These are phyloP conservation scores for Lasioglossum leucozonium DNA, from an alignment of 2,888 invertebrate species.

Conservation along the genomic window DNA sequence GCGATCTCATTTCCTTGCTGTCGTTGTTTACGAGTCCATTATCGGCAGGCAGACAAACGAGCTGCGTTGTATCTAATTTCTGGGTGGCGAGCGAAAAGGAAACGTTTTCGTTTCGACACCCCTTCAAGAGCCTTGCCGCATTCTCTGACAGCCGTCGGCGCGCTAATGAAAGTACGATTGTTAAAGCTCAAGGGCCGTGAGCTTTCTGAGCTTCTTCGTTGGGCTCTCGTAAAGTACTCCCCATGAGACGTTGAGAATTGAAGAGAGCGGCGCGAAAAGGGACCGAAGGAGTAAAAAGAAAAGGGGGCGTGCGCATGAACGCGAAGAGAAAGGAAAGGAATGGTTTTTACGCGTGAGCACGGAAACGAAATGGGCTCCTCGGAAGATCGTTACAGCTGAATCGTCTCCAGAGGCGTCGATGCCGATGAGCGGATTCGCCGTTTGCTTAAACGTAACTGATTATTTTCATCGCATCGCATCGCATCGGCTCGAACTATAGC, in stretches of 20 bases:
- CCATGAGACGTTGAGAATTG: conserved; percentile 68
- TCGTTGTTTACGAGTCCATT: conserved; percentile 50
- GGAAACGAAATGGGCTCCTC: conserved; percentile 75
- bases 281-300: conserved; percentile 64
- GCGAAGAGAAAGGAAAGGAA: conserved; percentile 40
- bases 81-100: conserved; percentile 58
- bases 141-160: conserved; percentile 62
- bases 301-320: conserved; percentile 37
- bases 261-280: conserved; percentile 59
- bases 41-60: conserved; percentile 44
- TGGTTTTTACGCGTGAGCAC: conserved; percentile 75
- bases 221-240: conserved; percentile 68
- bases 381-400: conserved; percentile 75
- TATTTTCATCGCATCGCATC: conserved; percentile 76
- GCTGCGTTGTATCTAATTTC: conserved; percentile 63
- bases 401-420: conserved; percentile 66
- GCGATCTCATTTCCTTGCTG: conserved; percentile 28
- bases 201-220: conserved; percentile 70
- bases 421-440: conserved; percentile 61
- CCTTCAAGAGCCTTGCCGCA: conserved; percentile 45
- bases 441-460: conserved; percentile 78
- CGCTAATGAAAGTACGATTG: conserved; percentile 82
- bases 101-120: conserved; percentile 69
- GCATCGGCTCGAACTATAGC: conserved; percentile 54
- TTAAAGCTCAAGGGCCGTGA: conserved; percentile 78